Conservation (phyloP, 1,140 invertebrate species). For the Hylyphantes graminicola region DNA sequence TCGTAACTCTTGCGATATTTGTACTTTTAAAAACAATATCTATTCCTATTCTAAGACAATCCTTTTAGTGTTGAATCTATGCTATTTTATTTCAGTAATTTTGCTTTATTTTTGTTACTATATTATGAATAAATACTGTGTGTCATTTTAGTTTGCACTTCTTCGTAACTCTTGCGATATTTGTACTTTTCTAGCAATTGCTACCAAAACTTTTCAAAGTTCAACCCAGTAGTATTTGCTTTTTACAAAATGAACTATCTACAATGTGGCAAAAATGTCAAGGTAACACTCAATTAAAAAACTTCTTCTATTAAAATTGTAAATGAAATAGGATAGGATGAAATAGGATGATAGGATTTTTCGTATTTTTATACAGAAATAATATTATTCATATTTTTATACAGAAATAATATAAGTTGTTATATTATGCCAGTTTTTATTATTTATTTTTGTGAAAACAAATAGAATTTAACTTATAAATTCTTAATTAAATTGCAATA, state of each 20-base stretch:
- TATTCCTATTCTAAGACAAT: neutral
- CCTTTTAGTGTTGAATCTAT: neutral
- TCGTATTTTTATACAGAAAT: neutral
- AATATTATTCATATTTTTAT: neutral
- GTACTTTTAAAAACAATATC: neutral
- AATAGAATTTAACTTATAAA: too few species aligned
- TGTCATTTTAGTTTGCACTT: neutral
- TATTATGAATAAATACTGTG: too few species aligned
- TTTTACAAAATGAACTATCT: slow-evolving; percentile 38
- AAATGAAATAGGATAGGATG: neutral
- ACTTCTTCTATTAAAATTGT: neutral
- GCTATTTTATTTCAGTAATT: too few species aligned
- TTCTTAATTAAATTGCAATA: too few species aligned
- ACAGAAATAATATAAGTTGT: neutral
- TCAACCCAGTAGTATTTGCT: slow-evolving; percentile 22
- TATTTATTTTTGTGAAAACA: too few species aligned
- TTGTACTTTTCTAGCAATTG: slow-evolving; percentile 11
- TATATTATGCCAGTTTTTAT: too few species aligned
- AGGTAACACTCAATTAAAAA: neutral
- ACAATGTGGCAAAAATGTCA: slow-evolving; percentile 9
- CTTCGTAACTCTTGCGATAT: neutral
- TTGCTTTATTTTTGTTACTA: too few species aligned
- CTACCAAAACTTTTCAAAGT: slow-evolving; percentile 50
- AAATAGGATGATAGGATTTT: too few species aligned
- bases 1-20: neutral